These are phyloP conservation scores for Caenorhabditis sp. DNA, from an alignment of 2,888 invertebrate genomes.

Conservation along the genomic window DNA sequence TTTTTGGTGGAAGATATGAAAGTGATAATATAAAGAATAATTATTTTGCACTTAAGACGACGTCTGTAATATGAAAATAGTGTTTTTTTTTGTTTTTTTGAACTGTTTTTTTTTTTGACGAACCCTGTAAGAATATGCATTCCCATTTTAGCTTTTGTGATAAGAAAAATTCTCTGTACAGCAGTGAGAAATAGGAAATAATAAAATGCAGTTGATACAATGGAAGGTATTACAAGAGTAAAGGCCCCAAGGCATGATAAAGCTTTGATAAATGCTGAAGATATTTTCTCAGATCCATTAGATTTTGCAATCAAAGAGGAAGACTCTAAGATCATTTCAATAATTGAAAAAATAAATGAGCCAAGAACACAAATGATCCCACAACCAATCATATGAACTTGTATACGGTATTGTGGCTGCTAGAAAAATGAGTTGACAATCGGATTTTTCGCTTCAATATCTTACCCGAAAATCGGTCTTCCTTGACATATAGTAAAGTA, in stretches of 20 bases:
- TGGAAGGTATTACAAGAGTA: background rate
- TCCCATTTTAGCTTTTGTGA: slow-evolving; percentile 15
- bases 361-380: slow-evolving; percentile 8
- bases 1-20: slow-evolving; percentile 11
- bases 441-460: background rate
- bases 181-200: slow-evolving; percentile 15
- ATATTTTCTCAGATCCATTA: background rate
- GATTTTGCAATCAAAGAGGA: background rate
- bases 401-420: slow-evolving; percentile 14
- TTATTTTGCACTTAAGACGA: slow-evolving; percentile 8
- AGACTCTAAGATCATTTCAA: background rate
- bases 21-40: slow-evolving; percentile 7
- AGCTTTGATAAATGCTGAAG: background rate
- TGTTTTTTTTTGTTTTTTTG: background rate
- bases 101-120: background rate
- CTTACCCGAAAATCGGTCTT: slow-evolving; percentile 23
- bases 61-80: slow-evolving; percentile 20
- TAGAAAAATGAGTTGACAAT: background rate
- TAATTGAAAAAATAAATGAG: background rate
- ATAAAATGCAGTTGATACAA: slow-evolving; percentile 1
- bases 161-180: slow-evolving; percentile 13
- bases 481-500: slow-evolving; percentile 6
- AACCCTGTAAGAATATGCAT: slow-evolving; percentile 23
- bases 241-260: background rate
- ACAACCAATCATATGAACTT: background rate